These are phyloP conservation scores for Coregonus sp. DNA, from an alignment of 2,797 vertebrate species.

Conservation along the genomic window DNA sequence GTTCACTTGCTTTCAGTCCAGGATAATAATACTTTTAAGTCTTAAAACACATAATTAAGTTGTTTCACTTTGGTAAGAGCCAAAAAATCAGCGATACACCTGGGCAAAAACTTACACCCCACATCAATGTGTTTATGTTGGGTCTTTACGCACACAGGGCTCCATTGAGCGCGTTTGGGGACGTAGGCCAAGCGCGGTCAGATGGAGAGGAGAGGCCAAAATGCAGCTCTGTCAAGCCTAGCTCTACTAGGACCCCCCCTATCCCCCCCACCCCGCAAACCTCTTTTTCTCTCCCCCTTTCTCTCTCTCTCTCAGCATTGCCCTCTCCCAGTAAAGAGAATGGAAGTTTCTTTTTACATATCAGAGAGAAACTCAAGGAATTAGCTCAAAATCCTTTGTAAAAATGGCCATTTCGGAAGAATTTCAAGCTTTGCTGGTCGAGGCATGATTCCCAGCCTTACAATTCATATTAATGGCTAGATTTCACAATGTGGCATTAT, in stretches of 20 bases:
- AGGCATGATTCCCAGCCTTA: slow-evolving; percentile 85
- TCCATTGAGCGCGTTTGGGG: not conserved
- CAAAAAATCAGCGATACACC: not conserved
- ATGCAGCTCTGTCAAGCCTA: not conserved
- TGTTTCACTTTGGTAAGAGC: not conserved
- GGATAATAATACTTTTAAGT: not conserved
- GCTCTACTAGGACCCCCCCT: not conserved
- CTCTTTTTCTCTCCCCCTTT: slow-evolving; percentile 24
- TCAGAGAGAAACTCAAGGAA: slow-evolving; percentile 58
- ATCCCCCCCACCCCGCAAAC: too few relatives aligned
- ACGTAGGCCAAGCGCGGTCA: not conserved
- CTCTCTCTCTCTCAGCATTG: slow-evolving; percentile 10
- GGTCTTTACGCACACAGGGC: not conserved
- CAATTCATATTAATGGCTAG: slow-evolving; percentile 93
- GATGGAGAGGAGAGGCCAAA: not conserved
- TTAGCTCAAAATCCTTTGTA: slow-evolving; percentile 88
- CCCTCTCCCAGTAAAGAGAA: not conserved
- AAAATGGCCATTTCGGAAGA: slow-evolving; percentile 82
- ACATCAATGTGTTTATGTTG: not conserved
- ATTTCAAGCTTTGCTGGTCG: slow-evolving; percentile 86
- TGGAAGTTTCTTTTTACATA: slow-evolving; percentile 35
- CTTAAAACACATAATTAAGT: not conserved
- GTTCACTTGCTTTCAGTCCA: not conserved
- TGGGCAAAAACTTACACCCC: not conserved
- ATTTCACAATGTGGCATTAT: slow-evolving; percentile 95